A percentile compares a stretch with the other conserved stretches of the same genome.
Evolutionary conservation across 2,888 invertebrate species (phyloP).

Genomic region (Coecobrya sp.): DNA sequence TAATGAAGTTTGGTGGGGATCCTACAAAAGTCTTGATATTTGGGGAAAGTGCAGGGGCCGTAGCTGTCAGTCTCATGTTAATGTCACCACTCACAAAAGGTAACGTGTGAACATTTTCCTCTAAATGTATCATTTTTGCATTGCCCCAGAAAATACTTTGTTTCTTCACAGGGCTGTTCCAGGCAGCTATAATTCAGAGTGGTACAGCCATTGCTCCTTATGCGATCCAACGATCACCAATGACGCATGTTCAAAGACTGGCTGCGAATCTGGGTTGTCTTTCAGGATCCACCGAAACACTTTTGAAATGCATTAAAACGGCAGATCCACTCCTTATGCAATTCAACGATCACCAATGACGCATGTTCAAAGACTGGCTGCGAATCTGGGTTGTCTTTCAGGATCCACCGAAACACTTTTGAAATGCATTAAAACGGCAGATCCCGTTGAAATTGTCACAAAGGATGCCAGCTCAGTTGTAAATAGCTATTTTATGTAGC

Average conservation of each 20-base stretch:
- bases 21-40: slow-evolving; percentile 63
- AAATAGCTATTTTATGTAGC: too few species aligned
- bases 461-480: slow-evolving; percentile 81
- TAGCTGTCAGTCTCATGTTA: slow-evolving; percentile 74
- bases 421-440: slow-evolving; percentile 81
- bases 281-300: slow-evolving; percentile 80
- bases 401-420: slow-evolving; percentile 81
- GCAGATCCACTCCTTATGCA: slow-evolving; percentile 84
- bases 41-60: slow-evolving; percentile 79
- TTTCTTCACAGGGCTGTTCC: slow-evolving; percentile 78
- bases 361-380: slow-evolving; percentile 82
- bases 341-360: slow-evolving; percentile 82
- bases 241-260: slow-evolving; percentile 81
- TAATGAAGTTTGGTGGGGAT: slow-evolving; percentile 79
- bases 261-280: slow-evolving; percentile 83
- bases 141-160: neutral
- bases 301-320: slow-evolving; percentile 81
- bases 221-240: slow-evolving; percentile 82
- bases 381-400: slow-evolving; percentile 82
- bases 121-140: too few species aligned
- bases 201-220: slow-evolving; percentile 79
- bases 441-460: slow-evolving; percentile 81
- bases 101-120: neutral
- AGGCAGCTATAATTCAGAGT: slow-evolving; percentile 83
- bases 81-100: slow-evolving; percentile 83